Base-by-base conservation (phyloP, 2,797 vertebrate species). In the Sebastes wilsoni region DNA sequence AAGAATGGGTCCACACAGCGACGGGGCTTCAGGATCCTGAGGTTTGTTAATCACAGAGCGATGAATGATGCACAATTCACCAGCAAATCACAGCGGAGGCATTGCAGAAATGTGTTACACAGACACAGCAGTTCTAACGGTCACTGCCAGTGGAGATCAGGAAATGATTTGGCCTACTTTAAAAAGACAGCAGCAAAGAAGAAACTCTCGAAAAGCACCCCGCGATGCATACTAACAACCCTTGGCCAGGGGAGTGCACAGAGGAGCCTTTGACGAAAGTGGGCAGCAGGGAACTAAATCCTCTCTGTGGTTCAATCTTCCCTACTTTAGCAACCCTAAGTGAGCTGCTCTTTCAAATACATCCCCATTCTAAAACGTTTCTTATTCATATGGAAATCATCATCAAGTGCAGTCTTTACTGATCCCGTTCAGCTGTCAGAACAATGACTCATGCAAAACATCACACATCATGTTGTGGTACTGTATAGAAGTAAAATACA, bases 161-260 rank as follows among this genome's bases (percentile, higher is more conserved):
- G 49, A 66, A 42, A 72, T 49, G 2, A 72, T 72, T 80, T 58
- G 38, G 58, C 23, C 46, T 20, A 79, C 61, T 79, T 80, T 80
- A 67, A 60, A 80, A 72, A 78, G 68, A 58, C 27, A 67, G 69
- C 49, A 69, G 80, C 30, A 34, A 61, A 60, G 59, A 28, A 66
- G 64, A 72, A 25, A 32, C 66, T 60, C 83, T 84, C 60, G 78
- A 85, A 80, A 83, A 75, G 80, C 25, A 66, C 59, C 66, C 79
- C 30, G 60, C 75, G 18, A 62, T 80, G 93, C 92, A 95, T 95
- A 95, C 92, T 90, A 95, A 96, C 80, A 79, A 93, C 65, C 81
- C 76, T 68, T 4, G 28, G 83, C 75, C 81, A 74, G 71, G 54
- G 56, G n/a, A 66, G 80, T 13, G 70, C 80, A 95, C 93, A 95